Percentiles rank a stretch among this genome's conserved stretches.
Conservation (phyloP, 2,797 vertebrate species). For the Ciconia nigra region DNA sequence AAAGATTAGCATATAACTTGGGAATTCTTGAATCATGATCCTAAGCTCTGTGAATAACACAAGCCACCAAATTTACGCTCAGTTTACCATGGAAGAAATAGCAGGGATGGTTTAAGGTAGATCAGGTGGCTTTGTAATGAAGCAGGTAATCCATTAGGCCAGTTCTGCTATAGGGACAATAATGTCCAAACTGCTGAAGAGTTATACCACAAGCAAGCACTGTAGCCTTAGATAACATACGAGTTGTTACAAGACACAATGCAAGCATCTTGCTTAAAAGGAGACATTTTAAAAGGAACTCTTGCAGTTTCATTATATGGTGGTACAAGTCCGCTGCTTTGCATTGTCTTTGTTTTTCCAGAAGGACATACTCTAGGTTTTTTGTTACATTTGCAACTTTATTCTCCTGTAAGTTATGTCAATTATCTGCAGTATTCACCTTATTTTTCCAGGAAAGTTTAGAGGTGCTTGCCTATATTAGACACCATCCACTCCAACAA, state of each 20-base stretch:
- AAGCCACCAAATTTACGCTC: not conserved
- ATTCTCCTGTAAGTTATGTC: not conserved
- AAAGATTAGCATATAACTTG: not conserved
- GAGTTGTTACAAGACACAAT: not conserved
- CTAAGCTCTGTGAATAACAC: not conserved
- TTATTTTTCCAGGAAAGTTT: not conserved
- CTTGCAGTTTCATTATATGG: not conserved
- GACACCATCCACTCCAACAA: not conserved
- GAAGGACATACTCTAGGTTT: not conserved
- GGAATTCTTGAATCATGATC: not conserved
- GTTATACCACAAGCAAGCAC: not conserved
- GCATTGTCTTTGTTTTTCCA: not conserved
- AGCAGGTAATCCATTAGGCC: not conserved
- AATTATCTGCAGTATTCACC: not conserved
- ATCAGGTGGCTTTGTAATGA: not conserved
- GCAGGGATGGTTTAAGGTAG: not conserved
- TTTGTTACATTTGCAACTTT: not conserved
- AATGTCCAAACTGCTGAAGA: not conserved
- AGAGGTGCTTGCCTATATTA: not conserved
- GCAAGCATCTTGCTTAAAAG: not conserved
- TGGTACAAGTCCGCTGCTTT: not conserved
- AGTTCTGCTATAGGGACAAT: not conserved
- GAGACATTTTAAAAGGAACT: not conserved
- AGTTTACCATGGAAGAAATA: not conserved
- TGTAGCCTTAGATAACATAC: not conserved